Evolutionary conservation across 2,113 vertebrate genomes (phyloP), one percentile per base, ranked within the genome.

Genomic region (Lophochroa leadbeateri): DNA sequence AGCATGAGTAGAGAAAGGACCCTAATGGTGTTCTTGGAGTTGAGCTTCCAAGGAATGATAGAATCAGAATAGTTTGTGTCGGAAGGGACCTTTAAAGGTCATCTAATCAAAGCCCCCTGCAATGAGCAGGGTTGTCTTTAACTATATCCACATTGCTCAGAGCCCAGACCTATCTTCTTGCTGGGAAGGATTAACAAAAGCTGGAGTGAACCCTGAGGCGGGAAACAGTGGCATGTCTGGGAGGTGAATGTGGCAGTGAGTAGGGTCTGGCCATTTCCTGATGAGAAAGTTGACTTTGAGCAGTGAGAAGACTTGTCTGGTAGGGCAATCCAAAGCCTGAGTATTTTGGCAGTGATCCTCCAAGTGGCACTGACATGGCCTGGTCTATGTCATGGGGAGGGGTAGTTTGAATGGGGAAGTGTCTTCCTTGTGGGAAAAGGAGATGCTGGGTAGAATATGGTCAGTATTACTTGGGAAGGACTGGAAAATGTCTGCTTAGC

Each of bases 371-470:
- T 18, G 23, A 28, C 18, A n/a, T 17, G 7, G 7, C 17, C 21
- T 24, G 23, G 11, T 3, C 1, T 61, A 3, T 28, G 17, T 23
- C 27, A 11, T 23, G 23, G 7, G 17, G 17, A 53, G 23, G 33
- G 17, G 33, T 55, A 70, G 13, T 70, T 53, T 46, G 46, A 33
- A 4, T 37, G 64, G 55, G 52, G 5, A 60, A 4, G 33, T 21
- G 9, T 21, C 9, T 23, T 70, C 10, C 9, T 10, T 35, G 14
- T 33, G 28, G 33, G 7, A 39, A 63, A 60, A 9, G 13, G 1
- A 61, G 13, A 44, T 52, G 27, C 14, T 61, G 37, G 7, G 21
- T 23, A 28, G 39, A 46, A 27, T 21, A 15, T 0, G 0, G 17
- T 11, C 7, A 33, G 14, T 9, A 12, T 33, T 4, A 4, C 8